Evolutionary conservation across 1,140 invertebrate genomes (phyloP).

Genomic region (Leptinotarsa texana): DNA sequence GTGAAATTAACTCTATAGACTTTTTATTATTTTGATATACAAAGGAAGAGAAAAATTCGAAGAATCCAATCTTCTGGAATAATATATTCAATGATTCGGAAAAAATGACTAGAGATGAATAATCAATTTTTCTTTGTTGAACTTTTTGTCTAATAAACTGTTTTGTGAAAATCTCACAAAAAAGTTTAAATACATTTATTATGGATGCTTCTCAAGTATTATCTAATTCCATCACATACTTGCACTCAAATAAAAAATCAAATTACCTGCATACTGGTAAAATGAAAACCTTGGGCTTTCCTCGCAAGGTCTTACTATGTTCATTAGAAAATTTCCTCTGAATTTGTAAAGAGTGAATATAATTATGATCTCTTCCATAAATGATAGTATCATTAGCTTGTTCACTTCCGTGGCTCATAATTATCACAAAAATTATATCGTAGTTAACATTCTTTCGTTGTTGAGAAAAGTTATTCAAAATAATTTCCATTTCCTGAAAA

Average conservation of each 20-base stretch:
- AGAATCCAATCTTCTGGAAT: too few relatives aligned
- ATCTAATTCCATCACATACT: too few relatives aligned
- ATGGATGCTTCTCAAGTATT: too few relatives aligned
- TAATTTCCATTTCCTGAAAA: conserved; percentile 53
- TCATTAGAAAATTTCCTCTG: conserved; percentile 66
- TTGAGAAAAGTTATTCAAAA: conserved; percentile 52
- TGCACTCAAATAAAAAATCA: background rate
- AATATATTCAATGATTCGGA: too few relatives aligned
- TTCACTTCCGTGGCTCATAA: conserved; percentile 63
- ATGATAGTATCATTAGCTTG: conserved; percentile 51
- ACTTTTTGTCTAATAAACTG: too few relatives aligned
- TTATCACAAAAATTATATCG: conserved; percentile 63
- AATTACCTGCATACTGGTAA: conserved; percentile 68
- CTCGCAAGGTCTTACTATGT: conserved; percentile 62
- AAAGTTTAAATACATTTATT: too few relatives aligned
- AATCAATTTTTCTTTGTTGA: too few relatives aligned
- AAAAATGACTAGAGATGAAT: too few relatives aligned
- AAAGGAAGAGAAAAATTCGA: background rate
- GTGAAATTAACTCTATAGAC: too few relatives aligned
- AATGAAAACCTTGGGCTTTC: conserved; percentile 78
- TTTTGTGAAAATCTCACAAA: too few relatives aligned
- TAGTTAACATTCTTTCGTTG: conserved; percentile 44
- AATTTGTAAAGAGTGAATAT: conserved; percentile 57
- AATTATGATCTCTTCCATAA: conserved; percentile 57
- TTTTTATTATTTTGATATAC: too few relatives aligned